Evolutionary conservation across 2,888 invertebrate species (phyloP).

Genomic region (Caenorhabditis parvicauda): DNA sequence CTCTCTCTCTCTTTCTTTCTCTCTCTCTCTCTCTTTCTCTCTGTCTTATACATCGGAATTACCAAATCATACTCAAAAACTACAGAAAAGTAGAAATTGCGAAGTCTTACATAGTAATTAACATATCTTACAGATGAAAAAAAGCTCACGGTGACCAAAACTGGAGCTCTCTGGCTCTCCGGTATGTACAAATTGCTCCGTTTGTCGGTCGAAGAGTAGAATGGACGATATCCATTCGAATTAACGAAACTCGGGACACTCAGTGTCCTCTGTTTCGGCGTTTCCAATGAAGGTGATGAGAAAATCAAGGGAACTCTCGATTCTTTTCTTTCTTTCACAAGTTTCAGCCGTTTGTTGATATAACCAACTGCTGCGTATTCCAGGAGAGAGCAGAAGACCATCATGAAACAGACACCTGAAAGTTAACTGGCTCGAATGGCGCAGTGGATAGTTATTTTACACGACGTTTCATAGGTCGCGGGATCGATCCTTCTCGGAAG

Average conservation of each 20-base stretch:
- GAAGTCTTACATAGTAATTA: no score
- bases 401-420: constrained; percentile 79
- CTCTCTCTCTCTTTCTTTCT: no score
- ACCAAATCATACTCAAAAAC: no score
- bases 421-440: no score
- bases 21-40: no score
- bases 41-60: no score
- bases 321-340: constrained; percentile 28
- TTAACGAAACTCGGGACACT: constrained; percentile 33
- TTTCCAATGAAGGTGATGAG: background rate
- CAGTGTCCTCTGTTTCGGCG: background rate
- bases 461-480: no score
- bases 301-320: constrained; percentile 20
- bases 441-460: no score
- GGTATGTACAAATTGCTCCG: constrained; percentile 39
- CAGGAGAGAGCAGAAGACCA: constrained; percentile 94
- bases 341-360: constrained; percentile 75
- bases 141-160: constrained; percentile 8
- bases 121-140: constrained; percentile 3
- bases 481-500: no score
- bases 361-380: constrained; percentile 96
- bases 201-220: constrained; percentile 50
- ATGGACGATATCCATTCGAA: constrained; percentile 45
- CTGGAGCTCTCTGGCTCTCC: constrained; percentile 25
- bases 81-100: no score